Evolutionary conservation across 2,888 invertebrate species (phyloP).

Genomic region (Seladonia tumulorum): DNA sequence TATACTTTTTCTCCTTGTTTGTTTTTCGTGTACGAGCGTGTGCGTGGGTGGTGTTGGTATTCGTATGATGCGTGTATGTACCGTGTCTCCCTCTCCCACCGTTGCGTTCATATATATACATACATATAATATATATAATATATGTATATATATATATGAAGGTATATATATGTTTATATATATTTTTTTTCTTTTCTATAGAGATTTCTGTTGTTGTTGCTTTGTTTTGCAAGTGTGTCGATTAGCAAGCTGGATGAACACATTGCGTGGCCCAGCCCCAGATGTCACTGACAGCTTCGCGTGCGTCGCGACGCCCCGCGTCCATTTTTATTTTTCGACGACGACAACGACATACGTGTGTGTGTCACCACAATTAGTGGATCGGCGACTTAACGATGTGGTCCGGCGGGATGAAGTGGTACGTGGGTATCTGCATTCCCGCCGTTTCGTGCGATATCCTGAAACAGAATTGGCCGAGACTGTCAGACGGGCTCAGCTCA

Average conservation of each 20-base stretch:
- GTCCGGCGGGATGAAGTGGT: slow-evolving; percentile 96
- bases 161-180: slow-evolving; percentile 1
- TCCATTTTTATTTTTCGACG: slow-evolving; percentile 75
- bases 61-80: slow-evolving; percentile 20
- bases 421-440: slow-evolving; percentile 94
- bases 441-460: slow-evolving; percentile 98
- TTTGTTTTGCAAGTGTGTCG: slow-evolving; percentile 64
- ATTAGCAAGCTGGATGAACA: slow-evolving; percentile 78
- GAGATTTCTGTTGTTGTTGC: slow-evolving; percentile 16
- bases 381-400: slow-evolving; percentile 97
- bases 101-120: slow-evolving; percentile 14
- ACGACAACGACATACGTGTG: slow-evolving; percentile 71
- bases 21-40: slow-evolving; percentile 8
- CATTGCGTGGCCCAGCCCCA: slow-evolving; percentile 77
- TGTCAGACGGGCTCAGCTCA: slow-evolving; percentile 43
- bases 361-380: slow-evolving; percentile 87
- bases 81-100: slow-evolving; percentile 30
- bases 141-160: neutral
- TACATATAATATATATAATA: neutral
- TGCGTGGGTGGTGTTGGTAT: slow-evolving; percentile 20
- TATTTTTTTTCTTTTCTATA: neutral
- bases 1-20: neutral
- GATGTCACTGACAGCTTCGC: slow-evolving; percentile 81
- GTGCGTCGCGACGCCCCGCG: slow-evolving; percentile 81
- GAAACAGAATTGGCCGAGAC: slow-evolving; percentile 84